Base-by-base conservation (phyloP, 2,888 invertebrate species). In the Selenia dentaria region DNA sequence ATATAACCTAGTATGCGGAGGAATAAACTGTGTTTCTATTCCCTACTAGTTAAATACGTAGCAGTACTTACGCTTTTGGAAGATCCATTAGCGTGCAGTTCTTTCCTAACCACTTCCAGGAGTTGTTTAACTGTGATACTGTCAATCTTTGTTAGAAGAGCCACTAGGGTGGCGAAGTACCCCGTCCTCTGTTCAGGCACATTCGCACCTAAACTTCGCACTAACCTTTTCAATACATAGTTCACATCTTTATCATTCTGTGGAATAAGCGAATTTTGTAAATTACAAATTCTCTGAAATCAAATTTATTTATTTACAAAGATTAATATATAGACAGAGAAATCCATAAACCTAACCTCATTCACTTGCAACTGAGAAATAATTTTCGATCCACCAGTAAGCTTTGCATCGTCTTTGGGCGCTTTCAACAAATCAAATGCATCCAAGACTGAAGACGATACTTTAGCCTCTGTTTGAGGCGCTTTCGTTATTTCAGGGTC, bases 141-240 rank as follows among this genome's bases (percentile, higher is more conserved):
- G 1, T 89, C 79, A 45, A 90, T 81, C 36, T 89, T 79, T 27
- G 79, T 82, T 6, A 96, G 74, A 41, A 95, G 76, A 3, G 92
- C 91, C n/a, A 94, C 93, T 8, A 96, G 83, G 6, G 94, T 92
- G 0, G 93, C 91, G 70, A 93, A 96, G 78, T 94, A 95, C 13
- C 95, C 95, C 44, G 92, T 92, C 58, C 94, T 92, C 18, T 94
- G 91, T 12, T 89, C 86, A 12, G 91, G 89, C 25, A 93, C 90
- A 11, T 94, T 93, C 1, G 96, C 93, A 20, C 95, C 95, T 50
- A 95, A 82, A 51, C 96, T 95, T 57, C 95, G 90, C 2, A 96
- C 88, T 34, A 96, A 78, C 59, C 96, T 91, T 53, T 92, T 93
- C 22, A 96, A 68, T 0, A 93, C 92, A 80, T 96, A 95, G 32